Percentiles rank a stretch among this genome's conserved stretches.
Evolutionary conservation across 2,888 invertebrate genomes (phyloP).

Genomic region (Pyrochroa serraticornis): DNA sequence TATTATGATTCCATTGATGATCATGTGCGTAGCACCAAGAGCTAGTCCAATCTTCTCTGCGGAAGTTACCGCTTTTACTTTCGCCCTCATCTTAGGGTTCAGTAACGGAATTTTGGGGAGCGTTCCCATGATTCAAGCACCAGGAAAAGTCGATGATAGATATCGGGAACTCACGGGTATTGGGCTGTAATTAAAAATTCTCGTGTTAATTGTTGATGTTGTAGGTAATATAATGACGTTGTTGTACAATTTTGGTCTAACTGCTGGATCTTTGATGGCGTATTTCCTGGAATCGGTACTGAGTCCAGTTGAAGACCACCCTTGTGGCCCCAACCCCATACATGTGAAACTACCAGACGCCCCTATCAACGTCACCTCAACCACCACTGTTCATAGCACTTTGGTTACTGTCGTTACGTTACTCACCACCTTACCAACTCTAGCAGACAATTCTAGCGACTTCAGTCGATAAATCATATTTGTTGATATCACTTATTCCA

Average conservation of each 20-base stretch:
- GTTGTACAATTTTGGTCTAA: conserved; percentile 86
- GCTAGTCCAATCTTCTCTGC: conserved; percentile 73
- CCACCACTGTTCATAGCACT: conserved; percentile 25
- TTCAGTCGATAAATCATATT: conserved; percentile 27
- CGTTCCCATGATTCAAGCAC: conserved; percentile 91
- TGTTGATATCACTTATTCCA: conserved; percentile 14
- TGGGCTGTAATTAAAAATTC: neutral
- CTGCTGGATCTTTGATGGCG: conserved; percentile 82
- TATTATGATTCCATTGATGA: conserved; percentile 78
- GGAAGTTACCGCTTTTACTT: conserved; percentile 70
- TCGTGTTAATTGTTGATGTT: conserved; percentile 33
- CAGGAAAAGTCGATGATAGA: conserved; percentile 83
- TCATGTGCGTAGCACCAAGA: conserved; percentile 83
- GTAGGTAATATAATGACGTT: conserved; percentile 92
- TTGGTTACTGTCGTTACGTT: conserved; percentile 31
- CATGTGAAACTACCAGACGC: conserved; percentile 21
- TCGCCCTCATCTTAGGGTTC: conserved; percentile 75
- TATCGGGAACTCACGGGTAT: conserved; percentile 86
- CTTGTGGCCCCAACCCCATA: conserved; percentile 37
- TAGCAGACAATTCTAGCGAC: conserved; percentile 30
- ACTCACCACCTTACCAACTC: conserved; percentile 30
- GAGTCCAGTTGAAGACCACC: conserved; percentile 50
- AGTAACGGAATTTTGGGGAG: conserved; percentile 90
- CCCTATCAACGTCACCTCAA: conserved; percentile 28
- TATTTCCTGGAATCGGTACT: conserved; percentile 68